Evolutionary conservation across 2,888 invertebrate species (phyloP).

Genomic region (Agelastica alni): DNA sequence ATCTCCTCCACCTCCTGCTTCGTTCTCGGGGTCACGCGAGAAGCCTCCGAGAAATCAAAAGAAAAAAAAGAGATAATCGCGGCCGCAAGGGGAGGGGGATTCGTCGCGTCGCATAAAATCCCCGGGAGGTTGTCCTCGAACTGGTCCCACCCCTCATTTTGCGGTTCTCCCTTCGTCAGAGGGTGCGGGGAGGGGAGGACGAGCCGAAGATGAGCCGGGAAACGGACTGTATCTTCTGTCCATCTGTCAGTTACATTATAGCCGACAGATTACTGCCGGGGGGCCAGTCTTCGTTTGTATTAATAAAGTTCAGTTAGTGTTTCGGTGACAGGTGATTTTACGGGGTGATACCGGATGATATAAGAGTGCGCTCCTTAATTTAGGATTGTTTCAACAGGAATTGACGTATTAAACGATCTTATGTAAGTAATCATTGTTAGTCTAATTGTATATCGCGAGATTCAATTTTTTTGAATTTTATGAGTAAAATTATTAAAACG

Average conservation of each 20-base stretch:
- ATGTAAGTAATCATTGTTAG: too few relatives aligned
- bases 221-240: conserved; percentile 49
- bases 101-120: conserved; percentile 21
- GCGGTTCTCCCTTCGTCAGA: conserved; percentile 36
- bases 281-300: conserved; percentile 46
- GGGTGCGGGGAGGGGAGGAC: conserved; percentile 50
- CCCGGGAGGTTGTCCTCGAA: conserved; percentile 50
- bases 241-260: conserved; percentile 51
- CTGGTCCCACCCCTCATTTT: conserved; percentile 47
- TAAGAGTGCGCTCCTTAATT: too few relatives aligned
- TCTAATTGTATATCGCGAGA: too few relatives aligned
- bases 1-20: conserved; percentile 1
- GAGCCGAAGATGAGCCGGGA: conserved; percentile 49
- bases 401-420: too few relatives aligned
- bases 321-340: conserved; percentile 23
- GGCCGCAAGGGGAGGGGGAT: conserved; percentile 4
- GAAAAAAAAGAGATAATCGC: conserved; percentile 5
- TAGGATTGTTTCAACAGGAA: too few relatives aligned
- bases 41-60: conserved; percentile 1
- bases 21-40: not conserved
- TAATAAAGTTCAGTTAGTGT: conserved; percentile 36
- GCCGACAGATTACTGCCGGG: conserved; percentile 49
- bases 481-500: too few relatives aligned
- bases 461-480: too few relatives aligned
- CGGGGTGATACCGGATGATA: too few relatives aligned